These are phyloP conservation scores for Haliclystus octoradiatus DNA, from an alignment of 30 jellyfish, hydroid and myxozoan species.

Conservation along the genomic window DNA sequence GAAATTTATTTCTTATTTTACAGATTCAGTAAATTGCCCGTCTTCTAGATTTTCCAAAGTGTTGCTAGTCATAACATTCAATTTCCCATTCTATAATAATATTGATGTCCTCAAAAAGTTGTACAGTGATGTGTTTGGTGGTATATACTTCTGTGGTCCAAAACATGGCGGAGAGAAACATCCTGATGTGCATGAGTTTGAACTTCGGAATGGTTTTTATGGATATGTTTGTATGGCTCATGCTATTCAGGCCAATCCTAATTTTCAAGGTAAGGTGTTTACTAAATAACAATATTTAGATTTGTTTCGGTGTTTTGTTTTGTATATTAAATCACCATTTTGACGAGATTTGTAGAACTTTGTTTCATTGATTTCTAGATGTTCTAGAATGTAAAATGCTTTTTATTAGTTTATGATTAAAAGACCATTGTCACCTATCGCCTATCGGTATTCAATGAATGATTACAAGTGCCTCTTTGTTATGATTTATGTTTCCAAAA, in stretches of 20 bases:
- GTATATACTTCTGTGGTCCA: conserved; percentile 66
- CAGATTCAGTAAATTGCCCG: conserved; percentile 21
- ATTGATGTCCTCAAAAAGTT: conserved; percentile 32
- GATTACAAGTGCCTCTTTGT: too few relatives aligned
- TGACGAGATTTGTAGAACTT: too few relatives aligned
- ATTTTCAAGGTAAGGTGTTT: conserved; percentile 43
- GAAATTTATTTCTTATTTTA: not conserved
- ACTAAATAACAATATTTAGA: too few relatives aligned
- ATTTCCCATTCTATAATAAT: conserved; percentile 71
- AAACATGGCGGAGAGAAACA: conserved; percentile 2
- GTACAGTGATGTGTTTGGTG: conserved; percentile 64
- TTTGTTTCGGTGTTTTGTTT: too few relatives aligned
- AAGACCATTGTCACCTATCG: too few relatives aligned
- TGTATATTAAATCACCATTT: too few relatives aligned
- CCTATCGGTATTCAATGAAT: too few relatives aligned
- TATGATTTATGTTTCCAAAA: too few relatives aligned
- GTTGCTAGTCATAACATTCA: conserved; percentile 60
- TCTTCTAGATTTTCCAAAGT: conserved; percentile 27
- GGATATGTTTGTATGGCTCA: conserved; percentile 79
- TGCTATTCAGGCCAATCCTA: conserved; percentile 55
- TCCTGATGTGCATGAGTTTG: conserved; percentile 44
- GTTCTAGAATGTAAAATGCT: too few relatives aligned
- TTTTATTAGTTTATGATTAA: too few relatives aligned
- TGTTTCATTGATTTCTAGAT: too few relatives aligned
- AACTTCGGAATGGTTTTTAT: conserved; percentile 43